Evolutionary conservation across 1,140 invertebrate species (phyloP), one percentile per base, ranked within the genome.

Genomic region (Drosophila ohnishii): DNA sequence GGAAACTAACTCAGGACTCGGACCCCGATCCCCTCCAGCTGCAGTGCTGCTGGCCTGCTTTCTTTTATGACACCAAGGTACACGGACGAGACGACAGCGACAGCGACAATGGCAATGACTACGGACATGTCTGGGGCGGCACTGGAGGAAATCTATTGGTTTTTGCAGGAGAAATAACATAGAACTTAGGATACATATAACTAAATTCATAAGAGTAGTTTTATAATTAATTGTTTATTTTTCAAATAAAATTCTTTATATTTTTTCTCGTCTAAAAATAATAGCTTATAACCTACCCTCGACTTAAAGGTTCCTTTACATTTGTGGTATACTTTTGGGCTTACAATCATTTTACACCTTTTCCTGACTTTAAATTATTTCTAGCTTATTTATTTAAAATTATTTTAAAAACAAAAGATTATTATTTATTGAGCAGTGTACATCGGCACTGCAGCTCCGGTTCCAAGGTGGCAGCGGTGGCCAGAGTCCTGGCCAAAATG

Each of bases 31-130:
- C 61, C 28, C n/a, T 35, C 14, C n/a, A 16, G 42, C 51, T 63
- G 82, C 83, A 65, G 16, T 66, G 13, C 25, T 73, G 59, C 53
- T 85, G 81, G 78, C 75, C 81, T 70, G 78, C 50, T 84, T 85
- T 70, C 60, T 83, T 87, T 87, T 86, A 87, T 86, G 83, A 75
- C 84, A 86, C 83, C 84, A 86, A 86, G 83, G 83, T 86, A 83
- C 76, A 83, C 66, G 56, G 66, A 50, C 64, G 76, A 65, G 66
- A 75, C 74, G 75, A 70, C 66, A 67, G 34, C 66, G 19, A 42
- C 48, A 19, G 37, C 53, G 42, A 45, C 37, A 60, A 60, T 55
- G 63, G 45, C 61, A 44, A 63, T 63, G 53, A 75, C 74, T 56
- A 64, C 39, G 45, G 61, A 37, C 30, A 40, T 66, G 65, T 65